Conservation (phyloP, 64 coral and sea anemone genomes). For the Stichodactyla mertensii region DNA sequence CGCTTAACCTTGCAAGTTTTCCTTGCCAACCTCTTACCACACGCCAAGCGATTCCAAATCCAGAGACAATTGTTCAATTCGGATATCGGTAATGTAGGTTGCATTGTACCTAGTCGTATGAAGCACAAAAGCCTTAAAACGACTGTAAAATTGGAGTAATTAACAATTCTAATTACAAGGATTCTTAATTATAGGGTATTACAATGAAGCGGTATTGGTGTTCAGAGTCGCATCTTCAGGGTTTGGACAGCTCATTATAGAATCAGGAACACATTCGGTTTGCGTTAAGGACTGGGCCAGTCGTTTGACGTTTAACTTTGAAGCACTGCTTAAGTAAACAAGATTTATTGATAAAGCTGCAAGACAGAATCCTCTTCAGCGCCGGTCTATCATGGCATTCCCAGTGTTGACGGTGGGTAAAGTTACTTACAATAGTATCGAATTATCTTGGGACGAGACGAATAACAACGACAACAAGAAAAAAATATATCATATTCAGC, state of each 20-base stretch:
- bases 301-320: conserved; percentile 10
- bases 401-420: conserved; percentile 49
- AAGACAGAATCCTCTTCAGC: conserved; percentile 5
- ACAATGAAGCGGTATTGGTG: background rate
- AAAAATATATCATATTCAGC: conserved; percentile 64
- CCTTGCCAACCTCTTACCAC: background rate
- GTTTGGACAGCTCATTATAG: background rate
- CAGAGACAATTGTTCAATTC: background rate
- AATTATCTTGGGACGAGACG: conserved; percentile 55
- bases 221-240: background rate
- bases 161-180: background rate
- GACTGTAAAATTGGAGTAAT: background rate
- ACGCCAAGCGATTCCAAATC: background rate
- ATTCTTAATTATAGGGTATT: background rate
- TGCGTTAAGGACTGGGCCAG: background rate
- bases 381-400: conserved; percentile 14
- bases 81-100: background rate
- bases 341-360: background rate
- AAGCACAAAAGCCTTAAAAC: background rate
- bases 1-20: background rate
- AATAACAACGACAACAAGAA: conserved; percentile 57
- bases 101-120: background rate
- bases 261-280: background rate
- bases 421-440: conserved; percentile 84
- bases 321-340: conserved; percentile 10